phyloP scores from a whole-genome alignment of 2,888 invertebrate genomes.

The Hydrotaea diabolus region DNA sequence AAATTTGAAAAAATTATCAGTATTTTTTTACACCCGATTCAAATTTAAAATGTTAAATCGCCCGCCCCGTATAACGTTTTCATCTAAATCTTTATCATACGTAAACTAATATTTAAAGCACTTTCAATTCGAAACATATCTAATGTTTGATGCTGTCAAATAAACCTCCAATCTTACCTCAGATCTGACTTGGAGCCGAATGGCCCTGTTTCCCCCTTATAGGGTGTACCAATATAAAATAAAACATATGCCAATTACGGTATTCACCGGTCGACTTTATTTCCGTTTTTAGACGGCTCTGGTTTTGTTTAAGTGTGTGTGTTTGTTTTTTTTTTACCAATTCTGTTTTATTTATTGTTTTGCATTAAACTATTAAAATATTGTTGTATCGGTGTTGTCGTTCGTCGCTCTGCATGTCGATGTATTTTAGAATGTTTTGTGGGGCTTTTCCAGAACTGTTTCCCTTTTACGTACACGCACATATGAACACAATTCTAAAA shows the following conservation, averaged over 20 bases:
- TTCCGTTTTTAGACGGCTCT: background rate
- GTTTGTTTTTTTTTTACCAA: constrained; percentile 69
- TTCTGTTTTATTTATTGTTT: constrained; percentile 77
- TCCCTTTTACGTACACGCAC: background rate
- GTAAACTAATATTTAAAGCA: too few relatives aligned
- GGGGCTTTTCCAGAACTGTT: background rate
- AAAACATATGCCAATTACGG: background rate
- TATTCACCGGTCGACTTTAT: background rate
- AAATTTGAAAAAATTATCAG: too few relatives aligned
- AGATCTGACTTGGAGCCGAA: too few relatives aligned
- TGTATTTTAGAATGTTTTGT: constrained; percentile 31
- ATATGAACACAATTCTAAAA: background rate
- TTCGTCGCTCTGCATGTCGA: constrained; percentile 50
- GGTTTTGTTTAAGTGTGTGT: constrained; percentile 3
- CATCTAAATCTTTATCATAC: too few relatives aligned
- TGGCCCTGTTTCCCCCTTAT: too few relatives aligned
- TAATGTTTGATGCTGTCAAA: too few relatives aligned
- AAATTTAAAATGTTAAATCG: too few relatives aligned
- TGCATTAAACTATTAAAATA: constrained; percentile 78
- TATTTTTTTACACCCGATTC: too few relatives aligned
- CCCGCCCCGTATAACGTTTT: too few relatives aligned
- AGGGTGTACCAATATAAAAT: too few relatives aligned
- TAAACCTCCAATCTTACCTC: too few relatives aligned
- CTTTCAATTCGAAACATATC: too few relatives aligned
- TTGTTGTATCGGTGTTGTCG: constrained; percentile 68